Evolutionary conservation across 2,797 vertebrate species (phyloP), one percentile per base, ranked within the genome.

Genomic region (Vireo griseus): DNA sequence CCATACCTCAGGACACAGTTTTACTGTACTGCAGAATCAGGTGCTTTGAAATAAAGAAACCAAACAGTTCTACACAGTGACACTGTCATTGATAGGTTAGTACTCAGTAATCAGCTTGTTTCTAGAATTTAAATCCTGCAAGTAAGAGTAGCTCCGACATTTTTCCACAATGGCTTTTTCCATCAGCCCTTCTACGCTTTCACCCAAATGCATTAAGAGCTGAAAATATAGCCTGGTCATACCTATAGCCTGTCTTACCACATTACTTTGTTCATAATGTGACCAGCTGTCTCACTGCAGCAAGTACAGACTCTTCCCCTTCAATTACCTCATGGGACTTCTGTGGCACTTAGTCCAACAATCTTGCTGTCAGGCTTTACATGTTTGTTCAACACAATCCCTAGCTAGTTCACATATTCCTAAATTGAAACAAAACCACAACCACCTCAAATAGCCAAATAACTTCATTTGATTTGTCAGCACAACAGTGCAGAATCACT

Each of bases 1-100:
- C 72, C 76, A 91, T 62, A 80, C 91, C 94, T 97, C 96, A 97
- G 96, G 96, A 95, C 71, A 75, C 89, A 79, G 71, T 94, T 95
- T 47, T 92, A 91, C 76, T 92, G 85, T 47, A 74, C 82, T 94
- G 55, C 72, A 96, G 87, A 95, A 87, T 51, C 69, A 93, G 90
- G 88, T 95, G 91, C 90, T 96, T 88, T 72, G 76, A 94, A 93
- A 72, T 33, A 72, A 72, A 81, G 45, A 97, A 96, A 91, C 89
- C 90, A 96, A 95, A 94, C 62, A 50, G 4, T 9, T 95, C 42
- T 58, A 79, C 91, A 87, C 33, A 86, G 51, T 14, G 16, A 81
- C 62, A 52, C 62, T 57, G 71, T 66, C 66, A 66, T n/a, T 44
- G 73, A n/a, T 55, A 86, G 71, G 39, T 26, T 65, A 95, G 42